phyloP scores from a whole-genome alignment of 1,140 invertebrate genomes.

The Habropoda laboriosa region DNA sequence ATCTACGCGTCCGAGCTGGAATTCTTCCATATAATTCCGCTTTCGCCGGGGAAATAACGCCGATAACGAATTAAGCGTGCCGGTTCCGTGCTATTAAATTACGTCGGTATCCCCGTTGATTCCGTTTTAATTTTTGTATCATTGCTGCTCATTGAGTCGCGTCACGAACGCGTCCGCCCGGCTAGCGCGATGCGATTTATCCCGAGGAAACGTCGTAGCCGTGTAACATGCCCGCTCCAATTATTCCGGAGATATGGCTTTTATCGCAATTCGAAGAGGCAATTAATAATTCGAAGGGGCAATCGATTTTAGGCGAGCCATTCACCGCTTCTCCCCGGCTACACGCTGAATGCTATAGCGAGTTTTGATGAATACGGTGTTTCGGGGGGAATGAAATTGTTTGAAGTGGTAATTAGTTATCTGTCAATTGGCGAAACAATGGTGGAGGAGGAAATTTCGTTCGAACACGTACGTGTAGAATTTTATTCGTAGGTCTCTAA shows the following conservation, averaged over 20 bases:
- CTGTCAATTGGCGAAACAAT: too few relatives aligned
- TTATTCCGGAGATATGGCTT: neutral
- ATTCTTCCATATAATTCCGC: neutral
- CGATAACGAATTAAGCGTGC: conserved; percentile 19
- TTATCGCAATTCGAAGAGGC: too few relatives aligned
- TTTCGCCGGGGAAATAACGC: neutral
- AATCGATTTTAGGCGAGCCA: too few relatives aligned
- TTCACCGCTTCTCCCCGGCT: too few relatives aligned
- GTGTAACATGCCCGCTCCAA: neutral
- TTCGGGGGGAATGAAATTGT: too few relatives aligned
- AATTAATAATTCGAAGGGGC: neutral
- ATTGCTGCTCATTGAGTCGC: conserved; percentile 1
- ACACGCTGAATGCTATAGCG: too few relatives aligned
- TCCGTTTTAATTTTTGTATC: conserved; percentile 26
- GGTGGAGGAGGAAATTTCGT: too few relatives aligned
- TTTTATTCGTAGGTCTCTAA: too few relatives aligned
- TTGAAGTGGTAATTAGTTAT: too few relatives aligned
- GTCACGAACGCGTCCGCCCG: neutral
- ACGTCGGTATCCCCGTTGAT: conserved; percentile 15
- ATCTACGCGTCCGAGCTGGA: neutral
- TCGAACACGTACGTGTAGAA: too few relatives aligned
- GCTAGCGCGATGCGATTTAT: too few relatives aligned
- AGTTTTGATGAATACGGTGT: too few relatives aligned
- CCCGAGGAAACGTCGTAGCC: neutral
- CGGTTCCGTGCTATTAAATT: conserved; percentile 13